These are phyloP conservation scores for western clawed frog (Xenopus tropicalis) DNA, from an alignment of 2,113 vertebrate species.

Conservation along the genomic window UCB_Xtro_10.0 CM004443.2:682501-683000, in stretches of 20 bases:
- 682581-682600: no score
- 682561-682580: no score
- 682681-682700: constrained; percentile 48
- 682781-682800: constrained; percentile 60
- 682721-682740: constrained; percentile 61
- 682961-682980: no score
- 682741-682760: constrained; percentile 60
- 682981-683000: no score
- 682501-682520: no score
- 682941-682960: no score
- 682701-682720: constrained; percentile 54
- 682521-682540: no score
- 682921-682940: no score
- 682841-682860: constrained; percentile 44
- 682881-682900: no score
- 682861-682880: no score
- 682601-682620: constrained; percentile 38
- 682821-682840: constrained; percentile 63
- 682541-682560: no score
- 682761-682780: constrained; percentile 56
- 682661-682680: neutral
- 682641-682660: constrained; percentile 54
- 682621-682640: constrained; percentile 53
- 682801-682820: constrained; percentile 59
- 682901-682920: no score